Evolutionary conservation across 2,888 invertebrate genomes (phyloP).

Genomic region (Rhogogaster chlorosoma): DNA sequence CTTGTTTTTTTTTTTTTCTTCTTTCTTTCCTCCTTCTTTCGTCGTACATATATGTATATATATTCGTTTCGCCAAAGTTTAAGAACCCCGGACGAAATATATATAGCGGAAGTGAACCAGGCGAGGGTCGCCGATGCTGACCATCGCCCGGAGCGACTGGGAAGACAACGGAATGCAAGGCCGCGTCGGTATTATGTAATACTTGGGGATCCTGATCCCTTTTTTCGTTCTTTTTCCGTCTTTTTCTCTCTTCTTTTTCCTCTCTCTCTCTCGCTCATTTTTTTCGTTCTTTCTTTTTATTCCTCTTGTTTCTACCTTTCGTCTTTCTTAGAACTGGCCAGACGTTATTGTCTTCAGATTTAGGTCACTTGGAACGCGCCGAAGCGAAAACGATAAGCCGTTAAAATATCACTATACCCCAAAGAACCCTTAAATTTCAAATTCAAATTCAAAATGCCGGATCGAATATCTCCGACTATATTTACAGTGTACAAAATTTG

Average conservation of each 20-base stretch:
- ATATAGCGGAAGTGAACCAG: slow-evolving; percentile 58
- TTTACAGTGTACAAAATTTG: too few relatives aligned
- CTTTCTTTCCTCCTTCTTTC: background rate
- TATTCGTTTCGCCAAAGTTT: background rate
- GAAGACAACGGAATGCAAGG: slow-evolving; percentile 64
- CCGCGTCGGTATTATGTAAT: slow-evolving; percentile 65
- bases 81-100: slow-evolving; percentile 7
- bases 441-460: background rate
- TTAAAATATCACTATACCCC: background rate
- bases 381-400: background rate
- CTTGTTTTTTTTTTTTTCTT: background rate
- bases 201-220: slow-evolving; percentile 44
- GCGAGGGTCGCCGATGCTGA: background rate
- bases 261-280: background rate
- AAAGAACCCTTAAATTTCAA: background rate
- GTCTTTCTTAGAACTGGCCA: slow-evolving; percentile 14
- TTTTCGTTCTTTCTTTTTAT: background rate
- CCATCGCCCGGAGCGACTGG: slow-evolving; percentile 47
- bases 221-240: background rate
- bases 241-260: background rate
- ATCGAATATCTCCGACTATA: background rate
- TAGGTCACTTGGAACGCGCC: slow-evolving; percentile 23
- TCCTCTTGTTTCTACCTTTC: background rate
- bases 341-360: slow-evolving; percentile 28
- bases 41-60: background rate